These are phyloP conservation scores for Lagopus muta DNA, from an alignment of 2,113 vertebrate genomes.

Conservation along the genomic window DNA sequence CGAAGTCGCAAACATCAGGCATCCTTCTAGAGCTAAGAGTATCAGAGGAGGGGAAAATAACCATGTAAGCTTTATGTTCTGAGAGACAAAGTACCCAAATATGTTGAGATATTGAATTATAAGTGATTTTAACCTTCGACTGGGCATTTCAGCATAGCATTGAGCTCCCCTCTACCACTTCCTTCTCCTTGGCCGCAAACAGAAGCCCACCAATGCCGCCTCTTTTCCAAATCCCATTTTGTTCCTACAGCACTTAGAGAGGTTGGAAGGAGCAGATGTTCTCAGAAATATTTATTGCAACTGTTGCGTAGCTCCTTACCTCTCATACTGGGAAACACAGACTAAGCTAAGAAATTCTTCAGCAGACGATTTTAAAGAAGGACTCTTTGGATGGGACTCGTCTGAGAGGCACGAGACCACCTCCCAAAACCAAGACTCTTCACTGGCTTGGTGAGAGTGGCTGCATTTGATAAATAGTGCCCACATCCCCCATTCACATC, in stretches of 20 bases:
- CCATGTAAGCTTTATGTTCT: neutral
- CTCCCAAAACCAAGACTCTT: neutral
- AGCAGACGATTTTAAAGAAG: rapidly evolving
- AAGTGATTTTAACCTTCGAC: neutral
- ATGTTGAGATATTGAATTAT: neutral
- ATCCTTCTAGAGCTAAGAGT: neutral
- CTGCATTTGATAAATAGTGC: neutral
- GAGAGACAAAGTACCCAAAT: neutral
- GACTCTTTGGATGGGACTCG: rapidly evolving
- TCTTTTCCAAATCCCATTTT: neutral
- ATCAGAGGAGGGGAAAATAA: neutral
- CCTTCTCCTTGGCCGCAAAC: neutral
- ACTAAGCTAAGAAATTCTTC: neutral
- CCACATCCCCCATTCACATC: neutral
- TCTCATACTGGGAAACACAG: neutral
- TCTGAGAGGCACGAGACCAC: rapidly evolving
- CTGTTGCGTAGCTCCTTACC: neutral
- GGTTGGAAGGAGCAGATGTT: neutral
- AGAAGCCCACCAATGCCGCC: neutral
- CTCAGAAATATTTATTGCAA: neutral
- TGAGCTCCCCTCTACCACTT: neutral
- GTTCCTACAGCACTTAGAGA: neutral
- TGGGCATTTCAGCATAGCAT: neutral
- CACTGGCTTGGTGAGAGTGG: neutral
- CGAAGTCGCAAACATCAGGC: neutral